Percentiles rank a stretch among this genome's conserved stretches.
Conservation (phyloP, 1,140 invertebrate species). For the Pemphigus obesinymphae region DNA sequence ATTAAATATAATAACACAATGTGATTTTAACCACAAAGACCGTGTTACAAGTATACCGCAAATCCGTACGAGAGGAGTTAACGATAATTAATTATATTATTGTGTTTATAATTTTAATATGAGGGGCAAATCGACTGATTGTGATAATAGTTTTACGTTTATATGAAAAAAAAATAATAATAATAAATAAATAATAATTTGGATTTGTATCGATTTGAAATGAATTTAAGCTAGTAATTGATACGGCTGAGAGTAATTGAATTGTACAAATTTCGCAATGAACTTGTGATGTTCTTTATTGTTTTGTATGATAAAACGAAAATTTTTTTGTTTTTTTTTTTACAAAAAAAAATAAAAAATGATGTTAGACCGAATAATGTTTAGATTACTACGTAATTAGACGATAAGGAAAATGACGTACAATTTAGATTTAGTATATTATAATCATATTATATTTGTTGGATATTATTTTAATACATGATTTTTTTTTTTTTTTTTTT, state of each 20-base stretch:
- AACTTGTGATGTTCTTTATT: conserved; percentile 38
- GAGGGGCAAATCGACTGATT: conserved; percentile 38
- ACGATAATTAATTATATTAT: not conserved
- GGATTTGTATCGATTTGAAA: conserved; percentile 18
- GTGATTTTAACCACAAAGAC: no score
- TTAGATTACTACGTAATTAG: conserved; percentile 38
- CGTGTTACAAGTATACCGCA: no score
- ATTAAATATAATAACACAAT: no score
- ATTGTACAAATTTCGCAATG: conserved; percentile 41
- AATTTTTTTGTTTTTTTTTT: not conserved
- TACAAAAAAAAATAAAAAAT: not conserved
- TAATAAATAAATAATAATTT: not conserved
- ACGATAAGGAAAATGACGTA: conserved; percentile 29
- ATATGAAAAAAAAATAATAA: not conserved
- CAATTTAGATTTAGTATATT: conserved; percentile 25
- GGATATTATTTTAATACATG: not conserved
- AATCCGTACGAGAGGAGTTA: not conserved
- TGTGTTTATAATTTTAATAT: conserved; percentile 15
- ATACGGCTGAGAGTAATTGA: conserved; percentile 28
- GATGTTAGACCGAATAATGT: conserved; percentile 19
- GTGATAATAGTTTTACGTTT: conserved; percentile 40
- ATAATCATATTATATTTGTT: not conserved
- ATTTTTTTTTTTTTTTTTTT: no score
- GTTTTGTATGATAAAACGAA: not conserved
- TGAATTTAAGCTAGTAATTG: conserved; percentile 41